phyloP scores from a whole-genome alignment of 2,113 vertebrate genomes.

The Pseudorasbora parva region DNA sequence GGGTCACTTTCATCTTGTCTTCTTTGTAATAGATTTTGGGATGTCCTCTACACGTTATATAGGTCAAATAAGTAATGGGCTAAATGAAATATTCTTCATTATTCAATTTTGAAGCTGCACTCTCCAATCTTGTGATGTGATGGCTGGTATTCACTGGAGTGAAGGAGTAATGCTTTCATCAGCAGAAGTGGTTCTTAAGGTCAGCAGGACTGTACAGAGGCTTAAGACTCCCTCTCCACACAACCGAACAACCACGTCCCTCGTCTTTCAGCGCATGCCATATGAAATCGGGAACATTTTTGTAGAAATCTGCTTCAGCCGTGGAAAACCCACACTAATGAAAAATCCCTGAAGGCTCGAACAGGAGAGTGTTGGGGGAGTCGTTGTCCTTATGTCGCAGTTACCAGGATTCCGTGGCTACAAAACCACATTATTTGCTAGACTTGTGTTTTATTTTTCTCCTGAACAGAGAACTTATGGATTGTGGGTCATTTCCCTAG shows the following conservation, averaged over 20 bases:
- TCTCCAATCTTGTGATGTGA: neutral
- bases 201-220: constrained; percentile 35
- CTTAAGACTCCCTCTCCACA: constrained; percentile 30
- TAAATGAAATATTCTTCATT: neutral
- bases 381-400: constrained; percentile 40
- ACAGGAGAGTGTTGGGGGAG: constrained; percentile 47
- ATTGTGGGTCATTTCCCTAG: neutral
- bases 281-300: constrained; percentile 34
- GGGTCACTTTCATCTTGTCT: neutral
- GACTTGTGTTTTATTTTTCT: constrained; percentile 69
- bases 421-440: constrained; percentile 49
- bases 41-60: constrained; percentile 15
- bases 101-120: neutral
- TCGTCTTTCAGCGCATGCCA: constrained; percentile 8
- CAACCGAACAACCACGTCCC: neutral
- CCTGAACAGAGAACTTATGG: constrained; percentile 29
- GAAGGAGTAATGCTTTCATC: constrained; percentile 32
- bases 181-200: constrained; percentile 42
- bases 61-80: neutral
- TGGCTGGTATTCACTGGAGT: neutral
- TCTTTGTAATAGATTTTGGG: neutral
- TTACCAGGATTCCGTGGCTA: constrained; percentile 66
- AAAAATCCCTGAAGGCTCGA: constrained; percentile 30
- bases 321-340: constrained; percentile 32
- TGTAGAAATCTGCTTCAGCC: constrained; percentile 8